Evolutionary conservation across 1,140 invertebrate genomes (phyloP).

Genomic region (Drosophila watanabei): DNA sequence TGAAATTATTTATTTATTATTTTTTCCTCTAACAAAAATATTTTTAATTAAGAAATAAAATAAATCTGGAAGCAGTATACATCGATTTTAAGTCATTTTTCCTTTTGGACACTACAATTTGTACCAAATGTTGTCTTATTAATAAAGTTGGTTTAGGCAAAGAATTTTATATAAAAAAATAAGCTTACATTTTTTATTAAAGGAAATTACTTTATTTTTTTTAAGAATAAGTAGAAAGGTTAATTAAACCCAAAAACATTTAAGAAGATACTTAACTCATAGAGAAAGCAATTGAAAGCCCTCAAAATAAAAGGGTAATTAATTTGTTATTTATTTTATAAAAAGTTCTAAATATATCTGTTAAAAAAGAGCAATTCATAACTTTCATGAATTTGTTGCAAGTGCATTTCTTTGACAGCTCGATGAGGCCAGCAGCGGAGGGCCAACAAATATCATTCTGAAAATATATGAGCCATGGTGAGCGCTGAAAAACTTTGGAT

Average conservation of each 20-base stretch:
- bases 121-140: neutral
- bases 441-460: conserved; percentile 76
- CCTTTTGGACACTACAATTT: neutral
- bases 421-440: conserved; percentile 49
- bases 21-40: no score
- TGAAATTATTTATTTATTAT: no score
- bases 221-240: neutral
- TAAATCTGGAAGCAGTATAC: neutral
- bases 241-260: neutral
- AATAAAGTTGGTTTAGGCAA: neutral
- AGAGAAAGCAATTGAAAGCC: neutral
- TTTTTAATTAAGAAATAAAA: neutral
- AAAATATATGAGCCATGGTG: conserved; percentile 75
- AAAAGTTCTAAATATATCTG: neutral
- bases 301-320: neutral
- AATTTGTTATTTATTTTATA: neutral
- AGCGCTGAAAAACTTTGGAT: conserved; percentile 63
- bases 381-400: neutral
- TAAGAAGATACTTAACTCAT: neutral
- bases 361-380: neutral
- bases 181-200: neutral
- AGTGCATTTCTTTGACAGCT: conserved; percentile 22
- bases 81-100: neutral
- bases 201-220: neutral
- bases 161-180: neutral